Conservation (phyloP, 1,140 invertebrate genomes). For the Drosophila aff. region DNA sequence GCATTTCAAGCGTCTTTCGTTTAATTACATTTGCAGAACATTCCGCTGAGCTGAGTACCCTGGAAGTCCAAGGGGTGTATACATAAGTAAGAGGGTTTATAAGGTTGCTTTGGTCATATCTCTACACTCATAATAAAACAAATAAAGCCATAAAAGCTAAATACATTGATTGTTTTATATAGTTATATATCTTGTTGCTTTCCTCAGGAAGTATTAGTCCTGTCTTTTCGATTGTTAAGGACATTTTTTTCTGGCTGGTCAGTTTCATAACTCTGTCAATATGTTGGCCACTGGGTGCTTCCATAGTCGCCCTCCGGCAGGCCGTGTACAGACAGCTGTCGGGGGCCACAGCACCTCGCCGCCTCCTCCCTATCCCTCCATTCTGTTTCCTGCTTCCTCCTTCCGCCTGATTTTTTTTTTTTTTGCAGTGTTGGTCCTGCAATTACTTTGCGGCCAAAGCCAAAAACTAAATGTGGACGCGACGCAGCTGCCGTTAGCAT, state of each 20-base stretch:
- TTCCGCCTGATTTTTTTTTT: slow-evolving; percentile 4
- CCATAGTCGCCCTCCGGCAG: slow-evolving; percentile 10
- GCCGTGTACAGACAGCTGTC: slow-evolving; percentile 29
- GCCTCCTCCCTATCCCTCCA: background rate
- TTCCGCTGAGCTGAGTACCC: slow-evolving; percentile 16
- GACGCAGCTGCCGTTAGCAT: slow-evolving; percentile 73
- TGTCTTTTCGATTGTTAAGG: background rate
- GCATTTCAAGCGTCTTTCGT: slow-evolving; percentile 63
- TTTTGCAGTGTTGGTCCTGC: slow-evolving; percentile 43
- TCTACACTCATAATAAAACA: background rate
- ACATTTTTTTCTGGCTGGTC: slow-evolving; percentile 5
- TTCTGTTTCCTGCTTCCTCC: background rate
- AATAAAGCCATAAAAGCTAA: no score
- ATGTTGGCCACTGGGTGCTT: slow-evolving; percentile 20
- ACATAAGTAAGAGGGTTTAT: background rate
- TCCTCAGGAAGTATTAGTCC: no score
- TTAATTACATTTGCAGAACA: slow-evolving; percentile 60
- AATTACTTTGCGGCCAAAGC: slow-evolving; percentile 63
- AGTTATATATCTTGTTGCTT: background rate
- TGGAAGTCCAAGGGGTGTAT: background rate
- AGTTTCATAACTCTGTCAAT: slow-evolving; percentile 25
- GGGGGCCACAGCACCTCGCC: slow-evolving; percentile 6
- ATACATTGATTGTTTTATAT: background rate
- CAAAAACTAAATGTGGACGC: slow-evolving; percentile 67
- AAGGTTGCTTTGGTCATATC: background rate